Evolutionary conservation across 2,888 invertebrate species (phyloP), one percentile per base, ranked within the genome.

Genomic region (Drosophila quinaria): DNA sequence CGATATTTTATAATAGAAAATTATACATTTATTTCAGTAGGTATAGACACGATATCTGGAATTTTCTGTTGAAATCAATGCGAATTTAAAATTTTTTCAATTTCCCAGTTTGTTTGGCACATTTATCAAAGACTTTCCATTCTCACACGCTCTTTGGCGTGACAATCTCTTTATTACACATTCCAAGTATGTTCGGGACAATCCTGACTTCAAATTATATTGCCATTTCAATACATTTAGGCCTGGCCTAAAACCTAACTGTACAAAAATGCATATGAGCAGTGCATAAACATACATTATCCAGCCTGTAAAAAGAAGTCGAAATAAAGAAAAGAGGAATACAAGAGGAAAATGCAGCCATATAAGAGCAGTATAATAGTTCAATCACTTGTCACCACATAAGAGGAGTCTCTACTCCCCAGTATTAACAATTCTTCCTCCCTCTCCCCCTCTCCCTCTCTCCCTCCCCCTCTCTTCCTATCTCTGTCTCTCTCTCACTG

Each of bases 331-430:
- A 33, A 37, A 31, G n/a, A n/a, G n/a, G n/a, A n/a, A n/a, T n/a
- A n/a, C n/a, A 4, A 15, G 22, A 35, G 35, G 50, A 61, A 69
- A 73, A 65, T 63, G 65, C 72, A 54, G 55, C 78, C 70, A 67
- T 67, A 76, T 78, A 75, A 72, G 68, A 58, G 62, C 58, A 75
- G 78, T 72, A 74, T 88, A 85, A 85, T 85, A 88, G 84, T 85
- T 85, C 88, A 85, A 85, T 85, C 84, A 85, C 76, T 85, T 88
- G 84, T 85, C 88, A 68, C 80, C 78, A 64, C 69, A 50, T 64
- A 80, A 56, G 58, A 66, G 64, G 29, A 51, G 25, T 39, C 55
- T 17, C 55, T 50, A 54, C 15, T 13, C 9, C 41, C 13, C 13
- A 1, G 37, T 35, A 58, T 42, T 35, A 22, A 44, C 19, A 15